Base-by-base conservation (phyloP, 2,113 vertebrate genomes). In the Nycticorax nycticorax region DNA sequence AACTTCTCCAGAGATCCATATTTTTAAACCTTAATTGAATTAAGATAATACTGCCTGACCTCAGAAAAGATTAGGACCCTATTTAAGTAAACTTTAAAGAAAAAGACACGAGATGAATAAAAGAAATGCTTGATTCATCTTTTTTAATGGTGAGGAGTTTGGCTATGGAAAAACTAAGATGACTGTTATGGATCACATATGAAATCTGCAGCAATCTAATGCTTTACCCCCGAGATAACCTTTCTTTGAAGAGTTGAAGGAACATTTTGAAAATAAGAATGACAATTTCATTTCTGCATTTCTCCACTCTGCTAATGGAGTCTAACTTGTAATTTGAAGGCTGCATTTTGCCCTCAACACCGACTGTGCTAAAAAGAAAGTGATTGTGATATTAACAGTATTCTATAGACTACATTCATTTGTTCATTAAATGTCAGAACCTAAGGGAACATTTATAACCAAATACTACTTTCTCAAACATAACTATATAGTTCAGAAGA, bases 361-460 rank as follows among this genome's bases (percentile, higher is more conserved):
- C 53, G 27, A 33, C 39, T 55, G 4, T 53, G 5, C 21, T 50
- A 37, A 60, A 68, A 85, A 48, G 12, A 85, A 77, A 62, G 33
- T 41, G 8, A 60, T 92, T 4, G 4, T 30, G n/a, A 41, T 68
- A 41, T 52, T 30, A 20, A 2, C 85, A 41, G 5, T 59, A 33
- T 80, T 80, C 59, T 53, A 6, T 35, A 55, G 37, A 6, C 5
- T 41, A 18, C 15, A n/a, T 55, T 85, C 3, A 43, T 55, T 81
- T 9, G 5, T 92, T 75, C 23, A 59, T n/a, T 59, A 17, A 48
- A 23, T 74, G 18, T 57, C 33, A n/a, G 64, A 81, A 80, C 12
- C 17, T 60, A 43, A 64, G 18, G 11, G 45, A 71, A 37, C 0
- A 0, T 26, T 81, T 85, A 16, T 26, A 64, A 35, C 15, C 0